Base-by-base conservation (phyloP, 2,888 invertebrate genomes). In the Cryptus armator region DNA sequence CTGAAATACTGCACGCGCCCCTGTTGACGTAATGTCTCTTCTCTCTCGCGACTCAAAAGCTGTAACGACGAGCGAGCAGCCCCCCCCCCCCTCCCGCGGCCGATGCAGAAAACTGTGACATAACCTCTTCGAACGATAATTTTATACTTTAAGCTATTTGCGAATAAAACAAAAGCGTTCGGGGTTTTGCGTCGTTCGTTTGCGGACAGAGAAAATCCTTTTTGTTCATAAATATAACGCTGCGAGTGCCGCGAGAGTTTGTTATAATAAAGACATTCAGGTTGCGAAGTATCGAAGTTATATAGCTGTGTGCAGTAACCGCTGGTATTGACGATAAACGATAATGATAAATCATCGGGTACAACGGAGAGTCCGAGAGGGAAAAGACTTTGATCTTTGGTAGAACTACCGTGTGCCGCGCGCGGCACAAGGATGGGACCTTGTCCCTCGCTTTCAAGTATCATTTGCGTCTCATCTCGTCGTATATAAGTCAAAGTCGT, bases 361-460 rank as follows among this genome's bases (percentile, higher is more conserved):
- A 24, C 24, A 32, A 64, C 43, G 48, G 37, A 56, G 24, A 24
- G 56, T 24, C 37, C 37, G 37, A 7, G 37, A 37, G 37, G 6
- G 37, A 37, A 48, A 19, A 64, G 64, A 81, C 67, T 72, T 68
- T 46, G 59, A 81, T 81, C 67, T 70, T 29, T n/a, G 46, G 6
- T 9, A 48, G 46, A 12, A 19, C 24, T 12, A 24, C 56, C 68
- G n/a, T 56, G 14, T 66, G 46, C 43, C 24, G 10, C 37, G n/a
- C 19, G 19, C 37, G 37, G 37, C 56, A 10, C 56, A 16, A 70
- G 70, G 51, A 51, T 32, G 51, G 68, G 56, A 72, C 72, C 79
- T 72, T 72, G 79, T 72, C 72, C 72, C 71, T 72, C 62, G 79
- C 44, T 19, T 71, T 79, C 64, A 53, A 66, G 72, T 44, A 44